A percentile compares a stretch with the other conserved stretches of the same genome.
phyloP scores from a whole-genome alignment of 2,888 invertebrate species.

The Harmothoe impar region DNA sequence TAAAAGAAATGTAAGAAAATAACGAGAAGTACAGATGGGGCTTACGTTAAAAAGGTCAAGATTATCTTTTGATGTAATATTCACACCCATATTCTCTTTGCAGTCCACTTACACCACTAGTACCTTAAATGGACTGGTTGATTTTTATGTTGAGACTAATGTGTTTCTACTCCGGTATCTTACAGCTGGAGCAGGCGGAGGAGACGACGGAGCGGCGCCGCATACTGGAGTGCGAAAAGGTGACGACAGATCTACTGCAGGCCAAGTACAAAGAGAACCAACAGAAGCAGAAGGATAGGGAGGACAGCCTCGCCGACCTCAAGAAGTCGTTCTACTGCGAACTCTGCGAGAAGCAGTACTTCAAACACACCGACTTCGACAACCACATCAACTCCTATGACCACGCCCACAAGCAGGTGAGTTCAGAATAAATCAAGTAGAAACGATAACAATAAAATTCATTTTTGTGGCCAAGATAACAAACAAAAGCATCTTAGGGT shows the following conservation, averaged over 20 bases:
- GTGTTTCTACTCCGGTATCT: neutral
- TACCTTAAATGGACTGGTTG: too few relatives aligned
- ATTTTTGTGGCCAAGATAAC: too few relatives aligned
- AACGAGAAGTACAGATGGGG: too few relatives aligned
- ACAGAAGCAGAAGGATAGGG: constrained; percentile 58
- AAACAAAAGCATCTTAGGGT: too few relatives aligned
- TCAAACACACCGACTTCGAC: constrained; percentile 68
- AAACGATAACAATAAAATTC: too few relatives aligned
- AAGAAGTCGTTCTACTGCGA: constrained; percentile 68
- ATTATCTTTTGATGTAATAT: too few relatives aligned
- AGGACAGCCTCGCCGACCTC: constrained; percentile 67
- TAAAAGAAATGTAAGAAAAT: too few relatives aligned
- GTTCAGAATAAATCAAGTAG: too few relatives aligned
- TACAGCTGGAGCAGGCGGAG: constrained; percentile 67
- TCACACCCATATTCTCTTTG: too few relatives aligned
- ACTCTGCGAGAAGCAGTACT: constrained; percentile 70
- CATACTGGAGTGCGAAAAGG: constrained; percentile 68
- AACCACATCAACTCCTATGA: constrained; percentile 71
- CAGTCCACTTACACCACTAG: too few relatives aligned
- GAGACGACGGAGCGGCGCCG: constrained; percentile 68
- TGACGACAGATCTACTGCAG: constrained; percentile 67
- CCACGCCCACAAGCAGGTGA: constrained; percentile 70
- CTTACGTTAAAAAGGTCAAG: too few relatives aligned
- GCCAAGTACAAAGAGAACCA: constrained; percentile 66
- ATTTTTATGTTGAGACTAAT: neutral